These are phyloP conservation scores for Trypoxylus dichotomus DNA, from an alignment of 1,140 invertebrate species.

Conservation along the genomic window DNA sequence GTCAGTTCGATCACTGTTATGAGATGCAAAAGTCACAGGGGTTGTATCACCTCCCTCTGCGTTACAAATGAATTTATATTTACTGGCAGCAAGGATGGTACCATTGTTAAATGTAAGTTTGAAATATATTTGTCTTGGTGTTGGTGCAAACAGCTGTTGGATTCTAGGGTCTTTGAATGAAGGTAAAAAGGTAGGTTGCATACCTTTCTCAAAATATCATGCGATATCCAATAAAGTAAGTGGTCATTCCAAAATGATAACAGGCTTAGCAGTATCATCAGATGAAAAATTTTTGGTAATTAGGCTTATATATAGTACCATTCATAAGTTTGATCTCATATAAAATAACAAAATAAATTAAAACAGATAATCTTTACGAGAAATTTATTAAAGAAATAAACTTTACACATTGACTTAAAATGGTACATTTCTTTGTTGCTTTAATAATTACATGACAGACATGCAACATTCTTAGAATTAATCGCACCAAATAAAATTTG, in stretches of 20 bases:
- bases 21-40: conserved; percentile 73
- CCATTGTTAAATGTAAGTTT: conserved; percentile 79
- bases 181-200: conserved; percentile 59
- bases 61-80: conserved; percentile 75
- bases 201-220: conserved; percentile 54
- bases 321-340: too few species aligned
- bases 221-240: conserved; percentile 54
- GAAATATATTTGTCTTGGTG: neutral
- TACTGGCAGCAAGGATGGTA: conserved; percentile 86
- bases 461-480: too few species aligned
- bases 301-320: conserved; percentile 14
- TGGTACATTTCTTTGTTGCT: too few species aligned
- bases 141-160: too few species aligned
- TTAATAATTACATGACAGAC: too few species aligned
- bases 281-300: conserved; percentile 83
- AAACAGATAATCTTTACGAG: too few species aligned
- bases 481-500: too few species aligned
- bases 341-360: too few species aligned
- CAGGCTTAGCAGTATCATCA: conserved; percentile 76
- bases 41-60: conserved; percentile 80
- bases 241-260: conserved; percentile 63
- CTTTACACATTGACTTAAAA: too few species aligned
- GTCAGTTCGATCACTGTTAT: conserved; percentile 57
- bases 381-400: too few species aligned
- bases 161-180: conserved; percentile 59